These are phyloP conservation scores for Coregonus clupeaformis DNA, from an alignment of 2,113 vertebrate species.

Conservation along the genomic window DNA sequence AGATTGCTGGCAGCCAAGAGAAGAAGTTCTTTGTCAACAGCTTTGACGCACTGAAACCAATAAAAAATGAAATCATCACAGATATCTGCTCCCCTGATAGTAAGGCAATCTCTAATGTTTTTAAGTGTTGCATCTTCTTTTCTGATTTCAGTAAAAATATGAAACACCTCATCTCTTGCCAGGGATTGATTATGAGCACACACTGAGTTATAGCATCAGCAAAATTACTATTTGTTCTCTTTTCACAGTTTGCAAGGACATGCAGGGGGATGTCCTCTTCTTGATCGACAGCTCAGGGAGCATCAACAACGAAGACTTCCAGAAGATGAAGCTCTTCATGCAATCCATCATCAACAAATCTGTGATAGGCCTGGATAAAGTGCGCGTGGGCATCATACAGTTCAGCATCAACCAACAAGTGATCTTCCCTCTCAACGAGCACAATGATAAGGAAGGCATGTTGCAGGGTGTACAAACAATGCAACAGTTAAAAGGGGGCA, in stretches of 20 bases:
- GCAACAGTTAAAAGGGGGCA: slow-evolving; percentile 66
- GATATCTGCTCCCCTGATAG: slow-evolving; percentile 80
- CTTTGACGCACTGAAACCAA: slow-evolving; percentile 76
- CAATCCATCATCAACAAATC: slow-evolving; percentile 67
- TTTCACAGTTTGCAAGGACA: slow-evolving; percentile 75
- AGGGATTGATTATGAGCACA: not conserved
- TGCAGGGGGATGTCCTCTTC: slow-evolving; percentile 79
- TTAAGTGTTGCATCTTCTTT: not conserved
- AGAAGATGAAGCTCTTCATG: slow-evolving; percentile 80
- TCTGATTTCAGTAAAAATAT: not conserved
- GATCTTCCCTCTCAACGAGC: slow-evolving; percentile 69
- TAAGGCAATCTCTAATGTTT: slow-evolving; percentile 54
- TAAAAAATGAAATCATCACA: slow-evolving; percentile 75
- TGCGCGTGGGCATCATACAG: slow-evolving; percentile 81
- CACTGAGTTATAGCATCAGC: not conserved
- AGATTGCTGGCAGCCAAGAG: slow-evolving; percentile 68
- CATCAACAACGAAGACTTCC: slow-evolving; percentile 68
- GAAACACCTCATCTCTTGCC: not conserved
- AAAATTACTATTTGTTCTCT: not conserved
- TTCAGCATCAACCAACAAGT: slow-evolving; percentile 64
- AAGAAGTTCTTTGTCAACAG: slow-evolving; percentile 76
- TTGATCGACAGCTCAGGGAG: slow-evolving; percentile 82
- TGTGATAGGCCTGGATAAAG: slow-evolving; percentile 55
- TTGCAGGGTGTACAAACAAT: slow-evolving; percentile 58
- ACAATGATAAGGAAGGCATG: slow-evolving; percentile 58